Evolutionary conservation across 2,113 vertebrate species (phyloP), one percentile per base, ranked within the genome.

Genomic region (Gasterosteus aculeatus): DNA sequence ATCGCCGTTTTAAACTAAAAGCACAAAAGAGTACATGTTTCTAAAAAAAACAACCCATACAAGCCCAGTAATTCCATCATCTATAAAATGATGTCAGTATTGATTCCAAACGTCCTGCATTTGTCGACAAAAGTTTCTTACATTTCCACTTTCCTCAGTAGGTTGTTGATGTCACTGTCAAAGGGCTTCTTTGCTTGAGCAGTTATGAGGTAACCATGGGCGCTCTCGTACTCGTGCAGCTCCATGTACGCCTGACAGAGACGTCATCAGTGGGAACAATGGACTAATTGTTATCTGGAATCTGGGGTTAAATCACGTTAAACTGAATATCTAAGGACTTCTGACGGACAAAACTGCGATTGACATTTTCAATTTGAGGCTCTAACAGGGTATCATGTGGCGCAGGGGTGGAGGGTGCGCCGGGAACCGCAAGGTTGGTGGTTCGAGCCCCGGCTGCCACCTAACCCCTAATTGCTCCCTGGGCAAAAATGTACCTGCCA

Each of bases 141-240:
- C 98, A 89, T 87, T 31, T 94, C 92, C 77, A 96, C 80, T 78
- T 95, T 96, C 73, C 85, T 95, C 84, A 99, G 93, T 29, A 95
- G 94, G 0, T 91, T 94, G 89, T 96, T 99, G 82, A 99, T 96
- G 74, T 97, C 95, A 0, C 63, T 81, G 81, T 97, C 96, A 44
- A 96, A 97, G 0, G 98, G 97, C 67, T 95, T 94, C 33, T 92
- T 87, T 4, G 70, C 87, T 66, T 97, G 97, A 84, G 97, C 98
- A 72, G 81, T 87, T 3, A 92, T 57, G 35, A 99, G 94, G 82
- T 95, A 98, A 39, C 91, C 89, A n/a, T 87, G 91, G 14, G 98
- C 95, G 61, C 92, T 95, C 61, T 94, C 74, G 0, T 96, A 98
- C 10, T 98, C 95, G 0, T 75, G 82, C 92, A 98, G 89, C 73